Percentiles rank a stretch among this genome's conserved stretches.
These are phyloP conservation scores for Trichomalopsis sarcophagae DNA, from an alignment of 1,140 invertebrate genomes.

Conservation along the genomic window DNA sequence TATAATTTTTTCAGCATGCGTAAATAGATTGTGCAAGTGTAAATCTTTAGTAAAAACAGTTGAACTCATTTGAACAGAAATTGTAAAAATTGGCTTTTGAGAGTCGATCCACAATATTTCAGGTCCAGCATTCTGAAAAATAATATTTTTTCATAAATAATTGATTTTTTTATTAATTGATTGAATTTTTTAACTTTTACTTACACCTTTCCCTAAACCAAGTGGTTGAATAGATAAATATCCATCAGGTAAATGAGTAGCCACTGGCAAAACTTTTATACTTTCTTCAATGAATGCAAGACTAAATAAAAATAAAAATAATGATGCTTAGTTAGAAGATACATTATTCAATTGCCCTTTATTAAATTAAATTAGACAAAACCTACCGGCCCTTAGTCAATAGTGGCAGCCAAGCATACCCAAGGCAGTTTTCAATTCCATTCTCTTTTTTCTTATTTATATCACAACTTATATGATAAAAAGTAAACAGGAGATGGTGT, in stretches of 20 bases:
- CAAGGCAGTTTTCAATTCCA: constrained; percentile 89
- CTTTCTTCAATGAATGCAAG: constrained; percentile 78
- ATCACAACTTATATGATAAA: constrained; percentile 92
- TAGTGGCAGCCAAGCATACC: constrained; percentile 93
- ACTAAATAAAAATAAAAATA: constrained; percentile 39
- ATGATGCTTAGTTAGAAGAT: not conserved
- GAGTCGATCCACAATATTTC: constrained; percentile 95
- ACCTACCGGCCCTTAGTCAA: constrained; percentile 84
- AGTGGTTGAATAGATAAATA: constrained; percentile 93
- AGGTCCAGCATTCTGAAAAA: constrained; percentile 86
- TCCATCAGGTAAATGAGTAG: constrained; percentile 87
- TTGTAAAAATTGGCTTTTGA: constrained; percentile 89
- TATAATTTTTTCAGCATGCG: constrained; percentile 81
- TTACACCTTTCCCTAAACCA: constrained; percentile 92
- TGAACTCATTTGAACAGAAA: constrained; percentile 88
- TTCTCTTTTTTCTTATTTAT: constrained; percentile 87
- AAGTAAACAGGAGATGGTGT: constrained; percentile 92
- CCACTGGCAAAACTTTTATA: constrained; percentile 87
- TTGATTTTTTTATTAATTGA: constrained; percentile 22
- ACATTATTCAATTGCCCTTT: not conserved
- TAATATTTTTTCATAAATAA: not conserved
- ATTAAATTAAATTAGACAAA: constrained; percentile 31
- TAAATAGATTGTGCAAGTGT: constrained; percentile 91
- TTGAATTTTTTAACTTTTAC: constrained; percentile 39
- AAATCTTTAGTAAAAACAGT: constrained; percentile 90